Conservation (phyloP, 2,797 vertebrate species). For the Peromyscus aztecus region DNA sequence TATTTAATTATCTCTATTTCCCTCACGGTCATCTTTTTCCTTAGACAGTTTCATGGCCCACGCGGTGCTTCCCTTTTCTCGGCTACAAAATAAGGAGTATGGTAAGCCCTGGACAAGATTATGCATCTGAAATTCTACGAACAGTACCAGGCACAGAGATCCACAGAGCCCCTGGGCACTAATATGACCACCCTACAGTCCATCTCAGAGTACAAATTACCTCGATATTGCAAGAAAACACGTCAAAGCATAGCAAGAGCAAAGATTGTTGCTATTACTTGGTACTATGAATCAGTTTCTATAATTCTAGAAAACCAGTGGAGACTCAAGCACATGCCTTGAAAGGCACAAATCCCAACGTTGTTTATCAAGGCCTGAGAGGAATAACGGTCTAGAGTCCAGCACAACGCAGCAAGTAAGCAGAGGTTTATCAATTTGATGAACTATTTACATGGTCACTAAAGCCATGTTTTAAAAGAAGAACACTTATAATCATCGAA, state of each 20-base stretch:
- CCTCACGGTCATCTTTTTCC: too few species aligned
- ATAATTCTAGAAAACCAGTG: conserved; percentile 33
- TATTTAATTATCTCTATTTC: not conserved
- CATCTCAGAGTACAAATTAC: not conserved
- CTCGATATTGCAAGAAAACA: not conserved
- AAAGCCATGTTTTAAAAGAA: conserved; percentile 55
- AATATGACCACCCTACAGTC: not conserved
- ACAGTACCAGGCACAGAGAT: not conserved
- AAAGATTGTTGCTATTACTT: not conserved
- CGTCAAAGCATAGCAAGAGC: not conserved
- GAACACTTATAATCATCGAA: not conserved
- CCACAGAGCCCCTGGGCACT: not conserved
- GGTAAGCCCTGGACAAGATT: not conserved
- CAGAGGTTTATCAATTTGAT: not conserved
- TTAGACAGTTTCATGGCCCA: not conserved
- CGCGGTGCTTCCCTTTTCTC: not conserved
- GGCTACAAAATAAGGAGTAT: conserved; percentile 25
- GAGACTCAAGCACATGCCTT: not conserved
- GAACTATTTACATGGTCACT: not conserved
- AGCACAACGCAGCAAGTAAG: conserved; percentile 15
- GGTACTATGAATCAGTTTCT: not conserved
- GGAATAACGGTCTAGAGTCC: not conserved
- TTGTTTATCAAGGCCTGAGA: not conserved
- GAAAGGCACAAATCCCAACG: not conserved
- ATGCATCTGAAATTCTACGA: not conserved